phyloP scores from a whole-genome alignment of 53 echinoderm and acorn worm species.

The Zoroaster sp. region DNA sequence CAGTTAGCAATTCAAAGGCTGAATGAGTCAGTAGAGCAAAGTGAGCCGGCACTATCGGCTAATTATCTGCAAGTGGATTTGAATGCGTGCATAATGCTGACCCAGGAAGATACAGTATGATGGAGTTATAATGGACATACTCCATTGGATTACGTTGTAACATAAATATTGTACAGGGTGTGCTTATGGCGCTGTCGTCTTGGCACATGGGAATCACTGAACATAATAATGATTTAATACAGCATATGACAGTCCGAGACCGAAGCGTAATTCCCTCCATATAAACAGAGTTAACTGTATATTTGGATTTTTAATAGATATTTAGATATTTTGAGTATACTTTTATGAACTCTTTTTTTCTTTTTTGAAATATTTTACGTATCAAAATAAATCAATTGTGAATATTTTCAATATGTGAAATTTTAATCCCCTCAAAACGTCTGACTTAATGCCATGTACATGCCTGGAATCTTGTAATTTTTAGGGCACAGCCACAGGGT shows the following conservation, averaged over 20 bases:
- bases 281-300: too few relatives aligned
- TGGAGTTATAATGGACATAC: neutral
- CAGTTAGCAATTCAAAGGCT: neutral
- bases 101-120: neutral
- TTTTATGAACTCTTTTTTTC: too few relatives aligned
- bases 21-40: neutral
- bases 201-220: neutral
- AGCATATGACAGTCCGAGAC: neutral
- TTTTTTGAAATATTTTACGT: too few relatives aligned
- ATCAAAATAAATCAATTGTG: too few relatives aligned
- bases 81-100: conserved; percentile 2
- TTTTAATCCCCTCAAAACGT: too few relatives aligned
- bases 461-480: too few relatives aligned
- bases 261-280: neutral
- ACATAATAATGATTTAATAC: neutral
- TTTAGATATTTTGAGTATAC: too few relatives aligned
- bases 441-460: too few relatives aligned
- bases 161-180: neutral
- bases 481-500: too few relatives aligned
- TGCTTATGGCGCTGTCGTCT: neutral
- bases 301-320: too few relatives aligned
- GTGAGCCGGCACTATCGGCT: neutral
- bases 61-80: neutral
- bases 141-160: neutral
- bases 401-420: too few relatives aligned